Percentiles rank a stretch among this genome's conserved stretches.
Evolutionary conservation across 2,797 vertebrate species (phyloP).

Genomic region (Cynopterus sphinx): DNA sequence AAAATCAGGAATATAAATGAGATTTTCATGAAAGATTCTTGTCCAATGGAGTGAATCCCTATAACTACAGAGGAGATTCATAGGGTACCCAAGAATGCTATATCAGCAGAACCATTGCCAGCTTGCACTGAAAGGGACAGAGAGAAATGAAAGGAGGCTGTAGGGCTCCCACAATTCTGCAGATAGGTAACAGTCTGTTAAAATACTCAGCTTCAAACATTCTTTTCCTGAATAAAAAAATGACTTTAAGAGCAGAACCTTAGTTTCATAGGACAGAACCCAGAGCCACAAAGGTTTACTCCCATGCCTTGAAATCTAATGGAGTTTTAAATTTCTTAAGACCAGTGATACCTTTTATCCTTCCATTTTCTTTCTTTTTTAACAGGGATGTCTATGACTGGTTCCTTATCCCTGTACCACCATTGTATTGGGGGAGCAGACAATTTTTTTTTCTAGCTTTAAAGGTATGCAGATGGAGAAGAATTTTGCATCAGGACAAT

Average conservation of each 20-base stretch:
- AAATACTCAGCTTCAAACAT: neutral
- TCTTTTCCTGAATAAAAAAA: neutral
- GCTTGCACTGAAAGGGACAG: neutral
- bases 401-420: neutral
- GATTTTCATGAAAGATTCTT: neutral
- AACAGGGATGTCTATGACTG: neutral
- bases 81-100: neutral
- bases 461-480: neutral
- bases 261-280: neutral
- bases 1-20: neutral
- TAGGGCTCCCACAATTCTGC: neutral
- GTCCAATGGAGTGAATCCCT: neutral
- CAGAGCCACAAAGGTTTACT: neutral
- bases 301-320: neutral
- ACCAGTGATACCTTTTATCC: neutral
- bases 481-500: neutral
- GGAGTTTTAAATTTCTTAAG: neutral
- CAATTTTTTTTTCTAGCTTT: neutral
- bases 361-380: neutral
- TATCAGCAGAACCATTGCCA: neutral
- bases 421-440: too few species aligned
- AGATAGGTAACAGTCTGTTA: neutral
- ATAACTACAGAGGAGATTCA: neutral
- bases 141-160: neutral
- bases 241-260: neutral